Evolutionary conservation across 2,888 invertebrate species (phyloP).

Genomic region (Drosophila yooni): DNA sequence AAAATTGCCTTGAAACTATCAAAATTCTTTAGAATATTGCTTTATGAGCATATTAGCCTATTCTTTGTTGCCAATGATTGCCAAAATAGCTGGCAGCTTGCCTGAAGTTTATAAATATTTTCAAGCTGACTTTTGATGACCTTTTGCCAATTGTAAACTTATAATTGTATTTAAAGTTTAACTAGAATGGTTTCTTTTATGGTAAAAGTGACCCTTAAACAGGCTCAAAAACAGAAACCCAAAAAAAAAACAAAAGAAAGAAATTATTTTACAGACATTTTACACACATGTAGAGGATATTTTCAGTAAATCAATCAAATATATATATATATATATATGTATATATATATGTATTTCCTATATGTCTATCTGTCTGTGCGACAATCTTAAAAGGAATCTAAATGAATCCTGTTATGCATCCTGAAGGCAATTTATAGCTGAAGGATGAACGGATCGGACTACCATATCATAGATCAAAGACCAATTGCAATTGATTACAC

Average conservation of each 20-base stretch:
- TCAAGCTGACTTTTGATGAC: neutral
- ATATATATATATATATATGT: no score
- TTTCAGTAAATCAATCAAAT: neutral
- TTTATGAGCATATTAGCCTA: fast-evolving
- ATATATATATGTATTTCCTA: no score
- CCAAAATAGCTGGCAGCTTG: no score
- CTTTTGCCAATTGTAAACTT: neutral
- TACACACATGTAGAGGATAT: neutral
- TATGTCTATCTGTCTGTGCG: neutral
- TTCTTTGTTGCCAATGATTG: no score
- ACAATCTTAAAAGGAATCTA: fast-evolving
- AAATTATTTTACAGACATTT: no score
- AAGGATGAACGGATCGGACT: neutral
- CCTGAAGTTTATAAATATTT: neutral
- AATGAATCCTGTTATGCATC: neutral
- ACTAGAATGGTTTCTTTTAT: neutral
- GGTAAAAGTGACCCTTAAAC: no score
- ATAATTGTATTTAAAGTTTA: neutral
- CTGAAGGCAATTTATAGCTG: no score
- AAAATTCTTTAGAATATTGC: neutral
- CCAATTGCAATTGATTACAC: neutral
- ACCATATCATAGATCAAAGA: neutral
- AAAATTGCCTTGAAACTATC: neutral
- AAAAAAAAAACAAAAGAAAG: no score
- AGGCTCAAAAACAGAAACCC: no score